Conservation (phyloP, 2,888 invertebrate genomes). For the Galerucella calmariensis region DNA sequence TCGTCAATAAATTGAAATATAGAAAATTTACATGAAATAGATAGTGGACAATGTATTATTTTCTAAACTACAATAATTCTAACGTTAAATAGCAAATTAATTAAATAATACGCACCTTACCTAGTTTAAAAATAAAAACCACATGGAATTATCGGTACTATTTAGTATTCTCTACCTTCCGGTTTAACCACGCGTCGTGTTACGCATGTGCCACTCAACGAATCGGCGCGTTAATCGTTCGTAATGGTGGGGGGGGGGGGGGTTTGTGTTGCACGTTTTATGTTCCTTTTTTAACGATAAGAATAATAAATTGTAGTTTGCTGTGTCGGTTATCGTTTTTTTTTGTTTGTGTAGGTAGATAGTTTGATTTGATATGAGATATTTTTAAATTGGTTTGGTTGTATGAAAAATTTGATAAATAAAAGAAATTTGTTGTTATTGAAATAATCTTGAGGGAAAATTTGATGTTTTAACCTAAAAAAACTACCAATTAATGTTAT, state of each 20-base stretch:
- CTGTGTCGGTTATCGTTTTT: background rate
- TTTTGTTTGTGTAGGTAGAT: conserved; percentile 7
- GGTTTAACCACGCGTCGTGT: background rate
- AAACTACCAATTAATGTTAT: too few species aligned
- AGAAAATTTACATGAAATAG: too few species aligned
- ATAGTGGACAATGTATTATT: too few species aligned
- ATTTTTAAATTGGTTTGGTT: background rate
- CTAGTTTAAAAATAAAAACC: background rate
- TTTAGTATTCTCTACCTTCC: background rate
- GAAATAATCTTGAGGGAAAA: too few species aligned
- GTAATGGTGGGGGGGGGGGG: background rate
- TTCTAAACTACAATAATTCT: too few species aligned
- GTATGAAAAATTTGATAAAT: too few species aligned
- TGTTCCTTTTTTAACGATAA: background rate
- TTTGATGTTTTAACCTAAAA: too few species aligned
- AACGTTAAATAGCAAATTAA: background rate
- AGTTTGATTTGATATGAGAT: conserved; percentile 15
- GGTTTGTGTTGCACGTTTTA: background rate
- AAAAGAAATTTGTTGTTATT: too few species aligned
- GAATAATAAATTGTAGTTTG: background rate
- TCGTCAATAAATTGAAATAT: too few species aligned
- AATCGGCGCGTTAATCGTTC: background rate
- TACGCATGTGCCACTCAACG: conserved; percentile 1
- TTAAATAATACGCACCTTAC: background rate
- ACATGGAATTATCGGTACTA: background rate